Evolutionary conservation across 2,888 invertebrate genomes (phyloP), one percentile per base, ranked within the genome.

Genomic region (Sipha maydis): DNA sequence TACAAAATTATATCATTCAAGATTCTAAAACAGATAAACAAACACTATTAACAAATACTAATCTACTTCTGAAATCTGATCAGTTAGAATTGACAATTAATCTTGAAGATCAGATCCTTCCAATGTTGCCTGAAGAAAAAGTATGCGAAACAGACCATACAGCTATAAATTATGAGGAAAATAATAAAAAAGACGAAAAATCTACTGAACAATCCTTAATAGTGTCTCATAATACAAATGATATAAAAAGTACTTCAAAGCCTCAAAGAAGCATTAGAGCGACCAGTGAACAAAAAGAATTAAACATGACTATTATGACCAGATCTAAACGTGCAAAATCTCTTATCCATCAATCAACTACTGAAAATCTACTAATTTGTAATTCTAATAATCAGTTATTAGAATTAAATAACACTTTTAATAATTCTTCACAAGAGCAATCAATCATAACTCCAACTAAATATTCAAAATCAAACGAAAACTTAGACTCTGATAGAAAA

Each of bases 301-400:
- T 19, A 11, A 56, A 61, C 4, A 9, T 25, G 28, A 21, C 0
- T 61, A 19, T 38, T 5, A 34, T 54, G 8, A 9, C n/a, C 34
- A 9, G n/a, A 14, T 78, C 85, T 17, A 78, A 31, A 54, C 34
- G 71, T n/a, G 9, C 48, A 31, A 69, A 78, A 78, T 71, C 78
- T 34, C n/a, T 85, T 48, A 25, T 19, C 21, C 8, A 21, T 41
- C 21, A n/a, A 41, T 77, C 85, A 69, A 8, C 21, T 3, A 76
- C 28, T 41, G 75, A 67, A 9, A 21, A 38, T 41, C 8, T 38
- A 21, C 25, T 69, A 69, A 17, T n/a, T 38, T 19, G 19, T 41
- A 19, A 31, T 83, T 25, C 34, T 0, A n/a, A 73, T 73, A 14
- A 83, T 73, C n/a, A 41, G 28, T 38, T 80, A 82, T 69, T 48